Percentiles rank a stretch among this genome's conserved stretches.
These are phyloP conservation scores for Neoniphon sammara DNA, from an alignment of 2,797 vertebrate genomes.

Conservation along the genomic window DNA sequence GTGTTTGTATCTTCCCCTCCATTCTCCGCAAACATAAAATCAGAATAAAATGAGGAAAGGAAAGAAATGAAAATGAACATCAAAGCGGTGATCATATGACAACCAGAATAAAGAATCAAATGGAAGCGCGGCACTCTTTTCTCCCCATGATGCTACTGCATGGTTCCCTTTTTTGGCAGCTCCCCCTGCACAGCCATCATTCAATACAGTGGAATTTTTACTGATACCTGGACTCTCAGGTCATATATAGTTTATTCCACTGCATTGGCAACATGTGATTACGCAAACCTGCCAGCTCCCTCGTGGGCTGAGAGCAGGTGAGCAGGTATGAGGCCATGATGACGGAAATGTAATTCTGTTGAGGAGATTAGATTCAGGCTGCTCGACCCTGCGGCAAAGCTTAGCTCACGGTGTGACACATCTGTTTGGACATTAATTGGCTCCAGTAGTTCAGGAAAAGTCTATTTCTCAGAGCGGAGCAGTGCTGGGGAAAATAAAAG, in stretches of 20 bases:
- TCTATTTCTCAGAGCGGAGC: conserved; percentile 48
- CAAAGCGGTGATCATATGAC: conserved; percentile 62
- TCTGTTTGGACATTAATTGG: conserved; percentile 83
- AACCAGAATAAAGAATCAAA: conserved; percentile 44
- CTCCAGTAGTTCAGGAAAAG: conserved; percentile 73
- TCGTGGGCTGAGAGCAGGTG: conserved; percentile 54
- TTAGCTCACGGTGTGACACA: conserved; percentile 70
- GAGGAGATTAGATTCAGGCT: conserved; percentile 78
- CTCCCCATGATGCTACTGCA: conserved; percentile 42
- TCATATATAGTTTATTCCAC: conserved; percentile 49
- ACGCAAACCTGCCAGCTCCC: conserved; percentile 40
- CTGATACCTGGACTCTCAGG: conserved; percentile 2
- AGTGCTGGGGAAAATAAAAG: conserved; percentile 12
- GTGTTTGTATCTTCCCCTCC: conserved; percentile 64
- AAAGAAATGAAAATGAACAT: conserved; percentile 58
- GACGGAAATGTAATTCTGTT: conserved; percentile 79
- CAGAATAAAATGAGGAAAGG: conserved; percentile 57
- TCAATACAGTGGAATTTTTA: conserved; percentile 2
- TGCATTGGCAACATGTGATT: conserved; percentile 57
- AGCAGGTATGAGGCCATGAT: conserved; percentile 61
- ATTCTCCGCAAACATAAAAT: conserved; percentile 72
- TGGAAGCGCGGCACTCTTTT: conserved; percentile 18
- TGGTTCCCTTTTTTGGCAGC: conserved; percentile 10
- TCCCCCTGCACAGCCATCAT: conserved; percentile 16
- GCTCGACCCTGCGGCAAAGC: conserved; percentile 73